These are phyloP conservation scores for Rhegmatorhina hoffmannsi DNA, from an alignment of 2,113 vertebrate species.

Conservation along the genomic window DNA sequence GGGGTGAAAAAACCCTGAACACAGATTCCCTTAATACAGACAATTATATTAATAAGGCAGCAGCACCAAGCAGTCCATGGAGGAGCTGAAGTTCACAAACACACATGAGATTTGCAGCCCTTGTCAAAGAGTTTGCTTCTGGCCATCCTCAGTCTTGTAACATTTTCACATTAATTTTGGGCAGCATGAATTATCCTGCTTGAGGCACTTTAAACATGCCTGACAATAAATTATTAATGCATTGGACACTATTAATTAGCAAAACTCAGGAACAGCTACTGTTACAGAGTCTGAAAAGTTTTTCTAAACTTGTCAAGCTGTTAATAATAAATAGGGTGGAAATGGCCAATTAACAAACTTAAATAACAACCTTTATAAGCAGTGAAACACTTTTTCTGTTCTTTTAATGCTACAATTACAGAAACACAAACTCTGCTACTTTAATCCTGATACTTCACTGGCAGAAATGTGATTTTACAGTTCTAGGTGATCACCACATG, in stretches of 20 bases:
- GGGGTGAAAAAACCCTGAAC: not conserved
- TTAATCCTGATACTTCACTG: not conserved
- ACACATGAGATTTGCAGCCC: conserved; percentile 8
- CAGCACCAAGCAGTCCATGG: not conserved
- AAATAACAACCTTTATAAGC: conserved; percentile 34
- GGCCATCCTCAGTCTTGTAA: conserved; percentile 18
- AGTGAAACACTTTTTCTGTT: not conserved
- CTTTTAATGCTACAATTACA: not conserved
- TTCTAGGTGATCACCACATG: not conserved
- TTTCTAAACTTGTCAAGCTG: conserved; percentile 50
- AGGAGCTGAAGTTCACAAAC: not conserved
- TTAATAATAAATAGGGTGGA: conserved; percentile 61
- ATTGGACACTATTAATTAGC: conserved; percentile 57
- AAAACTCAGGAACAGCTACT: conserved; percentile 20
- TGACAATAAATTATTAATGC: conserved; percentile 60
- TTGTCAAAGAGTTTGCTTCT: conserved; percentile 38
- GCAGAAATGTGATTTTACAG: not conserved
- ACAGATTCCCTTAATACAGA: not conserved
- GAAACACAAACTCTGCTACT: not conserved
- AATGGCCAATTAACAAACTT: conserved; percentile 58
- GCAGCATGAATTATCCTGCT: conserved; percentile 34
- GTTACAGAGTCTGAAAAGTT: conserved; percentile 44
- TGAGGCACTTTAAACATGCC: conserved; percentile 24
- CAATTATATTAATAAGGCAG: not conserved
- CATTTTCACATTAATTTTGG: conserved; percentile 44